Evolutionary conservation across 1,140 invertebrate species (phyloP).

Genomic region (Drosophila triauraria): DNA sequence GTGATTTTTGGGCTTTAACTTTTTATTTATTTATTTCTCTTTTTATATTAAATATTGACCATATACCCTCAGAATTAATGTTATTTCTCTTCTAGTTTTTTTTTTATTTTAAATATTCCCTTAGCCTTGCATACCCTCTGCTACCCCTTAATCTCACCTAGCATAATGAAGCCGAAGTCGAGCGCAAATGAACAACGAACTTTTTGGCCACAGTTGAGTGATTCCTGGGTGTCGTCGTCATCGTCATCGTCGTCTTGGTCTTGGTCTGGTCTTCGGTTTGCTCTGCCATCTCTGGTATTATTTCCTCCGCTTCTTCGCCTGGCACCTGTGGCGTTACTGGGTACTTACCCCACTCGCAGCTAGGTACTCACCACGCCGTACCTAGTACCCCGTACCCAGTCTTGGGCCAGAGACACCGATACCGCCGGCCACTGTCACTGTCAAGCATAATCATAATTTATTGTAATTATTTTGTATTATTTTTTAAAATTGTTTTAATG

Average conservation of each 20-base stretch:
- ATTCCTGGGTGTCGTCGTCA: slow-evolving; percentile 76
- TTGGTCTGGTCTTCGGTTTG: slow-evolving; percentile 7
- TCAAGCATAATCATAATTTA: slow-evolving; percentile 83
- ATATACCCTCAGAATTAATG: too few relatives aligned
- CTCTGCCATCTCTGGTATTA: slow-evolving; percentile 30
- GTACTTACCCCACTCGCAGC: neutral
- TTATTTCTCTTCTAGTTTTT: too few relatives aligned
- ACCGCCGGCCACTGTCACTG: slow-evolving; percentile 72
- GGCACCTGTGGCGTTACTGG: slow-evolving; percentile 59
- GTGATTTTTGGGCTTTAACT: too few relatives aligned
- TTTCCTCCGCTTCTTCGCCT: slow-evolving; percentile 17
- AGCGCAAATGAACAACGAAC: slow-evolving; percentile 78
- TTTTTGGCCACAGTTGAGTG: slow-evolving; percentile 79
- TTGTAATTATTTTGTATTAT: slow-evolving; percentile 84
- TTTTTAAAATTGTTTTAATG: slow-evolving; percentile 84
- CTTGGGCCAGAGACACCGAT: slow-evolving; percentile 4
- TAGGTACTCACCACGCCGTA: neutral
- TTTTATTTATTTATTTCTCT: too few relatives aligned
- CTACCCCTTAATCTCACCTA: neutral
- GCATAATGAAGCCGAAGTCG: slow-evolving; percentile 63
- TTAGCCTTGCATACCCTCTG: neutral
- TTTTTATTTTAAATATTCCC: neutral
- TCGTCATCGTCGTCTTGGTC: slow-evolving; percentile 30
- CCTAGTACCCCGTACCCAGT: neutral
- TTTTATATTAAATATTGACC: too few relatives aligned